These are phyloP conservation scores for Mandrillus leucophaeus DNA, from an alignment of 2,113 vertebrate species.

Conservation along the genomic window DNA sequence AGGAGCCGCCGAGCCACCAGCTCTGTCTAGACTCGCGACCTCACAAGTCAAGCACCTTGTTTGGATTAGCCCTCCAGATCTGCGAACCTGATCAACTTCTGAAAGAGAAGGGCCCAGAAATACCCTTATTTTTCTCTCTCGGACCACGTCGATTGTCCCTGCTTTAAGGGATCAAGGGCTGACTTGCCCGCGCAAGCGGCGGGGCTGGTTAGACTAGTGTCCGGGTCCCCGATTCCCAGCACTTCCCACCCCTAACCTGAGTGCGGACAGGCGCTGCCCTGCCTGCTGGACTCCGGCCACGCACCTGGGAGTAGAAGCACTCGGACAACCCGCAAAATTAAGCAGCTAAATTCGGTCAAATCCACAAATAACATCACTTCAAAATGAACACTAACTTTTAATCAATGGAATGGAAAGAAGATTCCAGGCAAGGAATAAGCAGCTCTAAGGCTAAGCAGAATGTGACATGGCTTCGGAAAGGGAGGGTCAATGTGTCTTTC, in stretches of 20 bases:
- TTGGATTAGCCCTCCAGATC: constrained; percentile 90
- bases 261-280: not conserved
- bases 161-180: constrained; percentile 57
- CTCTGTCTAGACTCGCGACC: constrained; percentile 91
- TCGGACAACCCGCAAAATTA: not conserved
- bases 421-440: not conserved
- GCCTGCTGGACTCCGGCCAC: not conserved
- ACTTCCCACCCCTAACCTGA: not conserved
- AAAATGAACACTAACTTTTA: not conserved
- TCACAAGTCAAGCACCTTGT: constrained; percentile 90
- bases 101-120: constrained; percentile 81
- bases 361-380: not conserved
- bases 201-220: constrained; percentile 60
- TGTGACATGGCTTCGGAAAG: not conserved
- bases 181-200: constrained; percentile 8
- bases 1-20: constrained; percentile 89
- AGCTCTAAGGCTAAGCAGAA: not conserved
- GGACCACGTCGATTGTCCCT: constrained; percentile 48
- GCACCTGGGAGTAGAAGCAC: not conserved
- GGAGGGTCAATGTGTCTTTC: not conserved
- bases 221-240: not conserved
- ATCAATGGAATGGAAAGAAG: not conserved
- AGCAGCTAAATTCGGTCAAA: not conserved
- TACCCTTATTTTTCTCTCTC: constrained; percentile 81
- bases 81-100: constrained; percentile 85